These are phyloP conservation scores for Apantesis nais DNA, from an alignment of 2,888 invertebrate species.

Conservation along the genomic window DNA sequence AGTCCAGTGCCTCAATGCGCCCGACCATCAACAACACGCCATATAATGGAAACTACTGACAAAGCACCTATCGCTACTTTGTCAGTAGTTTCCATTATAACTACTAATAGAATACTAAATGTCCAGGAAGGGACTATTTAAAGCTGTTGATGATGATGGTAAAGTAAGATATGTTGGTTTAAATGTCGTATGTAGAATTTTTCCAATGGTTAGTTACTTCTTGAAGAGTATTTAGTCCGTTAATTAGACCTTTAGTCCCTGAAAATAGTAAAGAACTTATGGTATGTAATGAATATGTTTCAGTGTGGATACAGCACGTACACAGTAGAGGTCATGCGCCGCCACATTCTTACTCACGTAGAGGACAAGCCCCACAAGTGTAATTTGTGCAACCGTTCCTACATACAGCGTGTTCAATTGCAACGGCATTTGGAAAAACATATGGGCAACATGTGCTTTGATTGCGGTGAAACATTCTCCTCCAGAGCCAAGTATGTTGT, in stretches of 20 bases:
- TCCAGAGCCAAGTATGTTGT: slow-evolving; percentile 52
- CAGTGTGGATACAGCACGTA: slow-evolving; percentile 92
- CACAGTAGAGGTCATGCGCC: slow-evolving; percentile 93
- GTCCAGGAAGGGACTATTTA: too few species aligned
- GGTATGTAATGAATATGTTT: slow-evolving; percentile 24
- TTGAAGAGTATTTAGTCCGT: background rate
- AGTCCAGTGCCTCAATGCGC: too few species aligned
- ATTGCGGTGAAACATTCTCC: slow-evolving; percentile 57
- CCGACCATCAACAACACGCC: too few species aligned
- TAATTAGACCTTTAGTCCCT: background rate
- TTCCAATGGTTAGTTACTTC: background rate
- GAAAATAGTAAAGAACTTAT: background rate
- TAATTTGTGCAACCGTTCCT: slow-evolving; percentile 90
- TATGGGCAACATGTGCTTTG: slow-evolving; percentile 87
- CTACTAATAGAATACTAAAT: too few species aligned
- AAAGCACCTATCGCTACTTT: too few species aligned
- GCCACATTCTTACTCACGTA: slow-evolving; percentile 89
- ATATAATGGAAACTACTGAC: too few species aligned
- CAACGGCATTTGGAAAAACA: slow-evolving; percentile 92
- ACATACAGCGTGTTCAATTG: slow-evolving; percentile 93
- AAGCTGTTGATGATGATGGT: too few species aligned
- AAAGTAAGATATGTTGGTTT: background rate
- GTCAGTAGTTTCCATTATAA: background rate
- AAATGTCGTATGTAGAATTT: too few species aligned
- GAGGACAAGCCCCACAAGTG: slow-evolving; percentile 83